A percentile compares a stretch with the other conserved stretches of the same genome.
These are phyloP conservation scores for Tympanoctomys barrerae DNA, from an alignment of 2,797 vertebrate species.

Conservation along the genomic window DNA sequence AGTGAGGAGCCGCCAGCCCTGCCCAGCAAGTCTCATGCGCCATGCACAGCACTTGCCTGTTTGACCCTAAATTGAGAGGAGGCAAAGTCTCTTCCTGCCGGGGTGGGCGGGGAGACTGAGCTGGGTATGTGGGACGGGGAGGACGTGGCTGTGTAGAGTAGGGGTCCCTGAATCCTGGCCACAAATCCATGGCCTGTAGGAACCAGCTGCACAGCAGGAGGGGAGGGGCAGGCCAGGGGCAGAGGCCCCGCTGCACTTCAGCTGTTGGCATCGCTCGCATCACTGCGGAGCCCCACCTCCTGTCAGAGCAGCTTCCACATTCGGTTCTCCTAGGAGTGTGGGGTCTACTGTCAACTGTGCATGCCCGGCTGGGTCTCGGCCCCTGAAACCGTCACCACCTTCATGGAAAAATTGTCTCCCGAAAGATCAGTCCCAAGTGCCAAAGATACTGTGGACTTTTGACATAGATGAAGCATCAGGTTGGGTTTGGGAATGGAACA, in stretches of 20 bases:
- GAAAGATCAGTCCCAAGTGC: neutral
- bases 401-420: neutral
- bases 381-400: neutral
- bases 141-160: neutral
- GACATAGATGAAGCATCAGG: neutral
- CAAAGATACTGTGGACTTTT: neutral
- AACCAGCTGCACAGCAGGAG: neutral
- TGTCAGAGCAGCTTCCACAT: neutral
- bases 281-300: neutral
- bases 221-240: neutral
- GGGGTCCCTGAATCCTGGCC: neutral
- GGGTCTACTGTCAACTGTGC: neutral
- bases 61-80: neutral
- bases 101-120: neutral
- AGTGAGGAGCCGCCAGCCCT: accelerated
- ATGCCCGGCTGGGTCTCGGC: neutral
- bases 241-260: neutral
- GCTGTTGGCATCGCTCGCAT: neutral
- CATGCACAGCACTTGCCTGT: neutral
- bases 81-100: too few relatives aligned
- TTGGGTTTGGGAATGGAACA: neutral
- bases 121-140: neutral
- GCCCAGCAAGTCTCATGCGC: neutral
- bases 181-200: neutral
- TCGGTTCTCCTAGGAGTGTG: neutral